phyloP scores from a whole-genome alignment of 2,888 invertebrate genomes.

The Drosophila setosimentum region DNA sequence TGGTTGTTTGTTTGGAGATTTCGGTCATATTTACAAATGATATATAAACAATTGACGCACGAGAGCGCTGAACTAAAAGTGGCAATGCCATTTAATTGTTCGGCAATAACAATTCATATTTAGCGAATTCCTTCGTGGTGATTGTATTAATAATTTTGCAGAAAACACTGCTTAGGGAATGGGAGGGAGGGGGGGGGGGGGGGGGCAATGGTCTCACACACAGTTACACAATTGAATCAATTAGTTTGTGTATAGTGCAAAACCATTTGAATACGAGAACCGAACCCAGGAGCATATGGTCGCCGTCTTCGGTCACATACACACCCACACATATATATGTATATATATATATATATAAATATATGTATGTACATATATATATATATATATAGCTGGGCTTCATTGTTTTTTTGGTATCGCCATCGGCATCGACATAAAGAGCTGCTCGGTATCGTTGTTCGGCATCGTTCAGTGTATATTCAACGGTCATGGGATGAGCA shows the following conservation, averaged over 20 bases:
- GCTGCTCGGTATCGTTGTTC: constrained; percentile 30
- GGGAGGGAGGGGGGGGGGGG: background rate
- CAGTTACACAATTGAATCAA: constrained; percentile 51
- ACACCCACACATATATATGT: too few relatives aligned
- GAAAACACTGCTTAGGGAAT: background rate
- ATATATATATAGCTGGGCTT: background rate
- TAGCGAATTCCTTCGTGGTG: constrained; percentile 39
- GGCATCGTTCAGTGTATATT: constrained; percentile 56
- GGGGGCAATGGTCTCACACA: constrained; percentile 1
- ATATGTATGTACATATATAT: background rate
- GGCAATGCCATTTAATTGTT: constrained; percentile 22
- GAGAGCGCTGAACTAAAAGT: background rate
- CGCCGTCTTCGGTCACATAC: background rate
- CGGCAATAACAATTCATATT: constrained; percentile 35
- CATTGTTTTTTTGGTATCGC: constrained; percentile 19
- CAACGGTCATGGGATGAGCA: constrained; percentile 76
- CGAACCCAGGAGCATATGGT: constrained; percentile 4
- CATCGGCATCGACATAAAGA: constrained; percentile 15
- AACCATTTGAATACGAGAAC: constrained; percentile 56
- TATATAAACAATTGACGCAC: constrained; percentile 20
- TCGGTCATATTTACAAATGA: background rate
- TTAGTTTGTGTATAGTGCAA: constrained; percentile 76
- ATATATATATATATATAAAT: background rate
- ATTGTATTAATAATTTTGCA: constrained; percentile 28
- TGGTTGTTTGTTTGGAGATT: background rate